These are phyloP conservation scores for Poecilia velifera DNA, from an alignment of 2,797 vertebrate species.

Conservation along the genomic window DNA sequence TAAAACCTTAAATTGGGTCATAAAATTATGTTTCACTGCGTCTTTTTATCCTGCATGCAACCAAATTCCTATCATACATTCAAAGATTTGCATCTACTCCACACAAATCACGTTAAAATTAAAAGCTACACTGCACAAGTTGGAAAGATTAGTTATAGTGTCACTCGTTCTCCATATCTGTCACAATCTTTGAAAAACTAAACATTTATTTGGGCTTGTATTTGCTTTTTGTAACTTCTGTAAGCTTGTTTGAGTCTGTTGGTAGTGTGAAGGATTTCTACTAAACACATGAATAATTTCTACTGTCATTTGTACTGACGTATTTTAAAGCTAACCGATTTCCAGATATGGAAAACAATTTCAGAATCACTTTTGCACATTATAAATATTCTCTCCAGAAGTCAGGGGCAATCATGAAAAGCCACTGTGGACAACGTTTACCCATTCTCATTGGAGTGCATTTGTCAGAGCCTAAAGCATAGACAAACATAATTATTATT, in stretches of 20 bases:
- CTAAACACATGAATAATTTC: not conserved
- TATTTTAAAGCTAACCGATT: conserved; percentile 17
- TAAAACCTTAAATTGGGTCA: conserved; percentile 5
- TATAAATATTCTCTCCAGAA: conserved; percentile 65
- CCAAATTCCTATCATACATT: not conserved
- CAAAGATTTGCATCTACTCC: not conserved
- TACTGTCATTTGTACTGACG: not conserved
- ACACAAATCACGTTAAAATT: not conserved
- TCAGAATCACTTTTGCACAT: conserved; percentile 50
- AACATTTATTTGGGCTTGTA: not conserved
- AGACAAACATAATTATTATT: conserved; percentile 34
- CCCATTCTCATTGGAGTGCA: conserved; percentile 24
- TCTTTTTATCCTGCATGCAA: not conserved
- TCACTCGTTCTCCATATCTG: not conserved
- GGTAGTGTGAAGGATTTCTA: not conserved
- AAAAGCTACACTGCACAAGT: not conserved
- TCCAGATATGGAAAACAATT: conserved; percentile 12
- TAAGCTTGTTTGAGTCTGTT: not conserved
- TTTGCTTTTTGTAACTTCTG: not conserved
- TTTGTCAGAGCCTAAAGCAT: conserved; percentile 7
- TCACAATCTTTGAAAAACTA: not conserved
- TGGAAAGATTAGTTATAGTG: not conserved
- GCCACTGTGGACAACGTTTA: conserved; percentile 42
- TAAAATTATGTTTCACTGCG: not conserved
- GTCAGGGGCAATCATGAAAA: conserved; percentile 58